A percentile compares a stretch with the other conserved stretches of the same genome.
These are phyloP conservation scores for Lepidurus arcticus DNA, from an alignment of 1,140 invertebrate genomes.

Conservation along the genomic window DNA sequence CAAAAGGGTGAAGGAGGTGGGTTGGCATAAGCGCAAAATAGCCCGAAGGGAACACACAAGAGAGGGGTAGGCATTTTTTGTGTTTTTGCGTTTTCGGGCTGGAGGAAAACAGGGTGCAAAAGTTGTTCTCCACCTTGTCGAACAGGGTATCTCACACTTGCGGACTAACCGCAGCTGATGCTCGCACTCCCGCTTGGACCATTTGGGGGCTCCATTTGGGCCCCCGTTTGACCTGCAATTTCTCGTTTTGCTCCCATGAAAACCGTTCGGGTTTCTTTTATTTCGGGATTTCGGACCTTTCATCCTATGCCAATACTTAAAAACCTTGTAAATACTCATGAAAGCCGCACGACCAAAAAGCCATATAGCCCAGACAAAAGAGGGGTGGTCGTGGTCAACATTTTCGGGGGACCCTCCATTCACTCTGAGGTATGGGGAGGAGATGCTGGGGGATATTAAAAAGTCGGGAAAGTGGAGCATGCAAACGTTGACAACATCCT, in stretches of 20 bases:
- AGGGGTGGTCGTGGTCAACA: not conserved
- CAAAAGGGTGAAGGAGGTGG: not conserved
- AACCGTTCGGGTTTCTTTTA: too few species aligned
- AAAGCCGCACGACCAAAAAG: not conserved
- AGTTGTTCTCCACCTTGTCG: conserved; percentile 6
- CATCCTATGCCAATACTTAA: not conserved
- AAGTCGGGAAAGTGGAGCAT: not conserved
- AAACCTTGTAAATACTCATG: not conserved
- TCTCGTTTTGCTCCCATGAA: too few species aligned
- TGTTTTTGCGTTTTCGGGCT: not conserved
- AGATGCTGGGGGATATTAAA: not conserved
- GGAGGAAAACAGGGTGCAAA: not conserved
- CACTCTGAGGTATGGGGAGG: not conserved
- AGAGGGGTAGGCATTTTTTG: not conserved
- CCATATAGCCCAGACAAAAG: not conserved
- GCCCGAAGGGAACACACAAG: not conserved
- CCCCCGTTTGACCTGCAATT: too few species aligned
- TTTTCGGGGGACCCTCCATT: not conserved
- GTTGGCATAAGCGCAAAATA: not conserved
- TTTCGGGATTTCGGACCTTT: not conserved
- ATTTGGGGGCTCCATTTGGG: too few species aligned
- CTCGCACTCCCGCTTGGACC: not conserved
- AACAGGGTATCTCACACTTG: conserved; percentile 17
- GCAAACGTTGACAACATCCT: not conserved
- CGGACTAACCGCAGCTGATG: not conserved